phyloP scores from a whole-genome alignment of 2,888 invertebrate genomes.

The Fragum whitleyi region DNA sequence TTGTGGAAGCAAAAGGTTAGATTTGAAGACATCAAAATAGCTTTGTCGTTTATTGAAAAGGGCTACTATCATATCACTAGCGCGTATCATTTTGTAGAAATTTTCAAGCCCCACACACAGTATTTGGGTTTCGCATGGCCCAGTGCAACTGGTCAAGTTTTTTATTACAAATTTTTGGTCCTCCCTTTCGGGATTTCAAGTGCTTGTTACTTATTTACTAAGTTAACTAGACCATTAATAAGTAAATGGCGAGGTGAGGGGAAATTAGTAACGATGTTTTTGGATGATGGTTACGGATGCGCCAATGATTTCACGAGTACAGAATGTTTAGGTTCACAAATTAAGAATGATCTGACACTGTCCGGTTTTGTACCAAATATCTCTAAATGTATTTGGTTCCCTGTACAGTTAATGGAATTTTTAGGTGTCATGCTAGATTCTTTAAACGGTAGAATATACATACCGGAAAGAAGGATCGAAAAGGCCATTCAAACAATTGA shows the following conservation, averaged over 20 bases:
- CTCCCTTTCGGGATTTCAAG: conserved; percentile 35
- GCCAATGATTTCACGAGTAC: background rate
- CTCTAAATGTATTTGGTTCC: conserved; percentile 42
- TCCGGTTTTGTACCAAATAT: conserved; percentile 53
- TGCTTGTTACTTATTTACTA: conserved; percentile 39
- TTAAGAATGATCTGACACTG: conserved; percentile 33
- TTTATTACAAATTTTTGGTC: conserved; percentile 36
- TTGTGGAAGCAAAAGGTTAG: conserved; percentile 36
- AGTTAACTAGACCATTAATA: conserved; percentile 46
- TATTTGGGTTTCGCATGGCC: no score
- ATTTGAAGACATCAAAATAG: conserved; percentile 41
- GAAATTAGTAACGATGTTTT: conserved; percentile 41
- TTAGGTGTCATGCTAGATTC: conserved; percentile 34
- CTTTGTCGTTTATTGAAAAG: conserved; percentile 28
- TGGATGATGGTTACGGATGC: conserved; percentile 51
- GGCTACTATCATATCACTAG: conserved; percentile 33
- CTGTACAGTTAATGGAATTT: conserved; percentile 38
- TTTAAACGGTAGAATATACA: conserved; percentile 14
- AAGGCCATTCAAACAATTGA: conserved; percentile 19
- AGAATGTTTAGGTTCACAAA: conserved; percentile 6
- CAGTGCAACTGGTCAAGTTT: background rate
- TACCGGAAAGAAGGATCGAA: conserved; percentile 29
- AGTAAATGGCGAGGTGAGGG: conserved; percentile 43
- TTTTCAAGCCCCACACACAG: conserved; percentile 29
- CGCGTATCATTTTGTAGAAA: conserved; percentile 51